Conservation (phyloP, 2,888 invertebrate genomes). For the Drosophila multiciliata region DNA sequence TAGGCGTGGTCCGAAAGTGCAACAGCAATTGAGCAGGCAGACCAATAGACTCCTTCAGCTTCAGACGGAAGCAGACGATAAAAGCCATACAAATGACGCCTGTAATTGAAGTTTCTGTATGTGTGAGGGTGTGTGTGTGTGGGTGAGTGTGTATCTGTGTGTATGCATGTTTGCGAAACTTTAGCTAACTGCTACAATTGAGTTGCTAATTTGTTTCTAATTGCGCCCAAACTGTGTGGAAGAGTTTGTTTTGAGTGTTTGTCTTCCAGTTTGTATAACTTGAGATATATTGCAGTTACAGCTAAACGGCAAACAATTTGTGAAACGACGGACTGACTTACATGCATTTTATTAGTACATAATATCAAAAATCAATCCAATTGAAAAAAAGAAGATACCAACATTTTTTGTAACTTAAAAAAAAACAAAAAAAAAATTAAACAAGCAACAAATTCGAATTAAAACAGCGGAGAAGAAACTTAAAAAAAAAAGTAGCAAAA, state of each 20-base stretch:
- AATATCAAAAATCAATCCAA: slow-evolving; percentile 70
- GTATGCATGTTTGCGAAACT: slow-evolving; percentile 31
- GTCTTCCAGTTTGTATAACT: slow-evolving; percentile 7
- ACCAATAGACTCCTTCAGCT: slow-evolving; percentile 36
- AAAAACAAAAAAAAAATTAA: slow-evolving; percentile 11
- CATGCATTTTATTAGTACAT: slow-evolving; percentile 80
- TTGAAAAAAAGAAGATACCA: slow-evolving; percentile 40
- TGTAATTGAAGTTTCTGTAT: slow-evolving; percentile 12
- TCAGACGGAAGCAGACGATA: slow-evolving; percentile 45
- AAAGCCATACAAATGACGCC: slow-evolving; percentile 51
- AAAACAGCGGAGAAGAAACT: slow-evolving; percentile 6
- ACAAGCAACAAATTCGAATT: slow-evolving; percentile 14
- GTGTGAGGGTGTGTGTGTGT: slow-evolving; percentile 6
- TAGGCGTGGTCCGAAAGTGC: slow-evolving; percentile 45
- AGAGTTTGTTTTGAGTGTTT: slow-evolving; percentile 8
- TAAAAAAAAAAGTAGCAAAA: slow-evolving; percentile 6
- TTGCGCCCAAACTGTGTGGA: slow-evolving; percentile 32
- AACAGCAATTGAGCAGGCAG: slow-evolving; percentile 17
- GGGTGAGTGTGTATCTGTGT: slow-evolving; percentile 4
- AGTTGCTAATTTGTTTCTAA: slow-evolving; percentile 55
- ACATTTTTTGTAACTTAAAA: slow-evolving; percentile 55
- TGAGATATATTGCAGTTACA: slow-evolving; percentile 44
- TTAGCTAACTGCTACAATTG: slow-evolving; percentile 50
- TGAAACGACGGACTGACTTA: slow-evolving; percentile 82
- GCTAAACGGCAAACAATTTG: slow-evolving; percentile 73